Conservation (phyloP, 2,113 vertebrate species). For the Ceyx melanurus region DNA sequence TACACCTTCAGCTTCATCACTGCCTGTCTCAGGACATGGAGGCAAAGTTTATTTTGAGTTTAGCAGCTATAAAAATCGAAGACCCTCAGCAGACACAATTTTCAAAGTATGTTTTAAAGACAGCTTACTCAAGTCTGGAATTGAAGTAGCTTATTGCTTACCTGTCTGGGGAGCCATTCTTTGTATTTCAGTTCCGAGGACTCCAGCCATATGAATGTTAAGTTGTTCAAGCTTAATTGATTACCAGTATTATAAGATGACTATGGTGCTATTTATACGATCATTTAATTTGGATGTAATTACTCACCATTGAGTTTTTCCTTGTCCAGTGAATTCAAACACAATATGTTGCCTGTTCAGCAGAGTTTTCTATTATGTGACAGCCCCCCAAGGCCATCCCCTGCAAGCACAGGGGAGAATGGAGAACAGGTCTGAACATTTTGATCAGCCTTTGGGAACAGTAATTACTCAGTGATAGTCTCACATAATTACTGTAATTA, state of each 20-base stretch:
- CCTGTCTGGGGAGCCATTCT: neutral
- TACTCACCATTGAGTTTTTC: rapidly evolving
- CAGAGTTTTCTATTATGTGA: neutral
- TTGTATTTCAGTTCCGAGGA: neutral
- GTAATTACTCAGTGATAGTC: neutral
- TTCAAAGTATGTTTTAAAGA: neutral
- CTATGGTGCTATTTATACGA: neutral
- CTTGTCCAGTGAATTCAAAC: neutral
- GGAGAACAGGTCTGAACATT: neutral
- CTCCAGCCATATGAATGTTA: neutral
- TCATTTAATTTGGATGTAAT: neutral
- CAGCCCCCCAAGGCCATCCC: neutral
- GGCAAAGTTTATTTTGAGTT: neutral
- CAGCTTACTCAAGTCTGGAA: neutral
- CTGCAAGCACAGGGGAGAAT: neutral
- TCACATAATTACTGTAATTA: neutral
- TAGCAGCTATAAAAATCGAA: neutral
- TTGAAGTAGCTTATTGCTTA: neutral
- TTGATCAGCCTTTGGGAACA: neutral
- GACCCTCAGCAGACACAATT: neutral
- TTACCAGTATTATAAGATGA: neutral
- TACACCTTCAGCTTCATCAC: neutral
- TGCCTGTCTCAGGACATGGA: neutral
- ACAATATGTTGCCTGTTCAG: neutral
- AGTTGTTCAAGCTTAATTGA: neutral